phyloP scores from a whole-genome alignment of 2,113 vertebrate genomes.

The Saguinus midas region DNA sequence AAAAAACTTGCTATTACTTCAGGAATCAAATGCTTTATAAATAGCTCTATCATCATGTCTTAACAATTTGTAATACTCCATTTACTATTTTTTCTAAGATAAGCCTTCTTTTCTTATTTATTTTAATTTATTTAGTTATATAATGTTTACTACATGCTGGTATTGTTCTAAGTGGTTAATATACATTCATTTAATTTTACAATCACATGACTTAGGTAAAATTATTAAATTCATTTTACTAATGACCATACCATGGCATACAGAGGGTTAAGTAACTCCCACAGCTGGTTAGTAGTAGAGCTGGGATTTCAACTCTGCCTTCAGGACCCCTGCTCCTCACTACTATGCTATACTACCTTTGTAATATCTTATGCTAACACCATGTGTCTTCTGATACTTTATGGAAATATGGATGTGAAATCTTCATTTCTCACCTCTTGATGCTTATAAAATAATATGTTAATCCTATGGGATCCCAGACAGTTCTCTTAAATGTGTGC shows the following conservation, averaged over 20 bases:
- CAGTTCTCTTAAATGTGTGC: neutral
- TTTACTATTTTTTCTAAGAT: neutral
- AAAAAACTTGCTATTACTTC: constrained; percentile 29
- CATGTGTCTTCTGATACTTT: neutral
- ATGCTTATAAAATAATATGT: neutral
- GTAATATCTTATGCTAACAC: neutral
- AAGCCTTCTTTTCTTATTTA: neutral
- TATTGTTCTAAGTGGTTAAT: neutral
- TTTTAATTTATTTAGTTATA: neutral
- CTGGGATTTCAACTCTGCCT: neutral
- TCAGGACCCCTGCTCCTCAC: neutral
- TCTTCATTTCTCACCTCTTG: constrained; percentile 5
- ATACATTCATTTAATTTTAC: neutral
- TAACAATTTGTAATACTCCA: neutral
- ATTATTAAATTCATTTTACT: constrained; percentile 3
- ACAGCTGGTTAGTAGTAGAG: neutral
- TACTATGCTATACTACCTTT: neutral
- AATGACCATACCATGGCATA: neutral
- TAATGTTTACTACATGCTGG: neutral
- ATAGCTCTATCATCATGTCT: neutral
- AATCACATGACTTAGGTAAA: neutral
- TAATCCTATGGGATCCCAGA: neutral
- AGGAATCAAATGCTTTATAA: constrained; percentile 28
- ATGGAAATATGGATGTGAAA: neutral
- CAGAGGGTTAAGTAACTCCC: neutral